Base-by-base conservation (phyloP, 2,888 invertebrate species). In the Agriopis marginaria region DNA sequence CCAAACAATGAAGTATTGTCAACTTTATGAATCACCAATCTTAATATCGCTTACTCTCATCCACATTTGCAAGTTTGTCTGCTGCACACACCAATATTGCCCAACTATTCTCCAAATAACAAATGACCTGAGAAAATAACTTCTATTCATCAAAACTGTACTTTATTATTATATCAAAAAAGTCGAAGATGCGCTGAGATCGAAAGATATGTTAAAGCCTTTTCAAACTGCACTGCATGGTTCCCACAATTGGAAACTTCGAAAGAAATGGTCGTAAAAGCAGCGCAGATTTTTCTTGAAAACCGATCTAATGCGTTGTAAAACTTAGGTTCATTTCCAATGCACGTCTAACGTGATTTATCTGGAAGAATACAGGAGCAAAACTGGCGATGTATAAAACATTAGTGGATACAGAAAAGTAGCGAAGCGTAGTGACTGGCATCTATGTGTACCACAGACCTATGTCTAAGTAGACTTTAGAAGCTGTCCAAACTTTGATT, bases 401-500 rank as follows among this genome's bases (percentile, higher is more conserved):
- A 92, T 92, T 90, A 89, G 89, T 89, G 90, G 88, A 89, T 89
- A 92, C 86, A 90, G 90, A 88, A 87, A 91, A 90, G 89, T 88
- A 90, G 89, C 89, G 86, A 82, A 85, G 86, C 84, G 80, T 82
- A 86, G 86, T 89, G 88, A 88, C 89, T 88, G 86, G 84, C 86
- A 85, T 89, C 86, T 88, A 70, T 75, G 76, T 76, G 74, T 77
- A 74, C 71, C 70, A 23, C 17, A 23, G 17, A 23, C 17, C 17
- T 2, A 23, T 23, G 2, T 23, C 17, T 23, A 23, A 23, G 17
- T 23, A 23, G 17, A 23, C 17, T 23, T 23, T 23, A 23, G 1
- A 23, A 23, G 17, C 17, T 0, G 1, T 23, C 17, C 2, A 23
- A 23, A 23, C 17, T 23, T 23, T 23, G 17, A 23, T 23, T 23